phyloP scores from a whole-genome alignment of 2,797 vertebrate genomes.

The Cercopithecus neglectus region DNA sequence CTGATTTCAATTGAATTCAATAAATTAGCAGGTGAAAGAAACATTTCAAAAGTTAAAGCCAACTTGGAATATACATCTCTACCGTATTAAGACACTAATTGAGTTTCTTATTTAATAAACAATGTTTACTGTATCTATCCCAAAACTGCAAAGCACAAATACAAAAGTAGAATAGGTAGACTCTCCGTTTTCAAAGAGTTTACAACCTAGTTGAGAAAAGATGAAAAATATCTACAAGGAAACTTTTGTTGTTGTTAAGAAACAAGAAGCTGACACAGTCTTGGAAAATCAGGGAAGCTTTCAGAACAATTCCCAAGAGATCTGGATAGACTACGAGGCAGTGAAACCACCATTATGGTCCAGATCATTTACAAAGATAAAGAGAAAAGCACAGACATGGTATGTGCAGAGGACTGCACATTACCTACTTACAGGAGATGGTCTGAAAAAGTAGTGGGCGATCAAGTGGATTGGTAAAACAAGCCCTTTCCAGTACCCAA shows the following conservation, averaged over 20 bases:
- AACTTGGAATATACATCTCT: not conserved
- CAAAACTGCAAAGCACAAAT: not conserved
- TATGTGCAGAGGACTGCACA: not conserved
- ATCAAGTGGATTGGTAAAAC: not conserved
- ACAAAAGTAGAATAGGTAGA: not conserved
- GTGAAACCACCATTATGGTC: not conserved
- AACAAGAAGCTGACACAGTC: conserved; percentile 7
- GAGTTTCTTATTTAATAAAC: conserved; percentile 44
- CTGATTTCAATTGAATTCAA: not conserved
- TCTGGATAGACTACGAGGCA: not conserved
- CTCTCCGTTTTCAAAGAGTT: not conserved
- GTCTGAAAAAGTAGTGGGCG: not conserved
- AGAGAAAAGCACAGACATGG: not conserved
- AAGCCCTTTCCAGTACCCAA: not conserved
- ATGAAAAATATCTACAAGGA: conserved; percentile 18
- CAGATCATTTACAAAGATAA: conserved; percentile 1
- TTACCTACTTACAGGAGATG: not conserved
- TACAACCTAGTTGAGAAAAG: not conserved
- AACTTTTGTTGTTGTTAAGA: not conserved
- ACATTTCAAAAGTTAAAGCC: conserved; percentile 45
- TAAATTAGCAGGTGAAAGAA: not conserved
- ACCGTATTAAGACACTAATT: not conserved
- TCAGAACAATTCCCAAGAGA: not conserved
- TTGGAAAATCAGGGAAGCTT: not conserved
- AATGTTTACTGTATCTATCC: conserved; percentile 5